These are phyloP conservation scores for Ophion costatus DNA, from an alignment of 2,888 invertebrate genomes.

Conservation along the genomic window DNA sequence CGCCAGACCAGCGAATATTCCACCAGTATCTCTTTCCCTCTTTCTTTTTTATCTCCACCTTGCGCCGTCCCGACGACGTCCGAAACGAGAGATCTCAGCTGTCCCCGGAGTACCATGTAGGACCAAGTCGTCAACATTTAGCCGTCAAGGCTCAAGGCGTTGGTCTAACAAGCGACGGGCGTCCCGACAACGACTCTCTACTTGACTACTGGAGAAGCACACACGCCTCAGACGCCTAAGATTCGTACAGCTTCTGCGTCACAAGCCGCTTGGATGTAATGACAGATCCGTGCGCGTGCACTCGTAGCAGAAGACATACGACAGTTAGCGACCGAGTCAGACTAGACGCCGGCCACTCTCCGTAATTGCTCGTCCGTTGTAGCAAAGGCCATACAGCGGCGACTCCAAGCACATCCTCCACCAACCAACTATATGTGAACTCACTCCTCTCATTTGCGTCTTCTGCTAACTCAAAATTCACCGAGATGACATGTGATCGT, in stretches of 20 bases:
- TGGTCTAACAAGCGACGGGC: constrained; percentile 73
- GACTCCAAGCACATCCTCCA: constrained; percentile 28
- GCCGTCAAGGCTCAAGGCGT: constrained; percentile 65
- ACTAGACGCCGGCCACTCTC: constrained; percentile 76
- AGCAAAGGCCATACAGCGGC: constrained; percentile 33
- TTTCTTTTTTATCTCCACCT: constrained; percentile 19
- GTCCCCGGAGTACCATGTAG: constrained; percentile 19
- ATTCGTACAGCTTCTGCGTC: constrained; percentile 42
- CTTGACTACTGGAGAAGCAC: constrained; percentile 4
- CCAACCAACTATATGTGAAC: constrained; percentile 9
- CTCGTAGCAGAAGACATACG: constrained; percentile 26
- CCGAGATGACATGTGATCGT: no score
- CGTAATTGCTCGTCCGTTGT: constrained; percentile 76
- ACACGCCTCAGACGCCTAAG: neutral
- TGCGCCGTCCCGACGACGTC: constrained; percentile 30
- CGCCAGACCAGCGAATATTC: constrained; percentile 14
- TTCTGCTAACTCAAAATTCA: no score
- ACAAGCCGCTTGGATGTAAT: no score
- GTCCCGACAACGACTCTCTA: constrained; percentile 49
- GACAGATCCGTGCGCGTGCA: neutral
- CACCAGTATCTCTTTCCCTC: constrained; percentile 13
- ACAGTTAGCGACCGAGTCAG: constrained; percentile 46
- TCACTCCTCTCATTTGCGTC: no score
- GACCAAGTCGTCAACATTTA: constrained; percentile 39
- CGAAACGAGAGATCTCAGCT: constrained; percentile 29